Evolutionary conservation across 1,140 invertebrate genomes (phyloP).

Genomic region (Oncopeltus fasciatus): DNA sequence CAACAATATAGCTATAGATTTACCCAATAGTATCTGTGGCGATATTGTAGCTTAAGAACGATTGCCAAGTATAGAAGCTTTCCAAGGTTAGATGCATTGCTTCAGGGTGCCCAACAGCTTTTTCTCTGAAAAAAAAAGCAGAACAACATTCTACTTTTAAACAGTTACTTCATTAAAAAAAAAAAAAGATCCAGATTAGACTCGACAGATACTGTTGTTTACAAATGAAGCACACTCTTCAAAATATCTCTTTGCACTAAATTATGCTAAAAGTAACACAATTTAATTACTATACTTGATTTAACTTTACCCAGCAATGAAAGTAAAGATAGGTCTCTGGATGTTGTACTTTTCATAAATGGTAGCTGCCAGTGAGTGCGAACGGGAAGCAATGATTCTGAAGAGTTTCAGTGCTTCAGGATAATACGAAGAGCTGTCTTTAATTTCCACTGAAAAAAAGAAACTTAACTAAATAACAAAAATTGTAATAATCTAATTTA

Average conservation of each 20-base stretch:
- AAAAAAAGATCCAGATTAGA: no score
- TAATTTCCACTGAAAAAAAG: slow-evolving; percentile 14
- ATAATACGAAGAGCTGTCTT: slow-evolving; percentile 12
- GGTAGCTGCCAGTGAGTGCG: slow-evolving; percentile 28
- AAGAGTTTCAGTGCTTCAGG: slow-evolving; percentile 31
- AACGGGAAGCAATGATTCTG: slow-evolving; percentile 29
- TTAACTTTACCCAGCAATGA: slow-evolving; percentile 22
- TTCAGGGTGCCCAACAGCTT: slow-evolving; percentile 20
- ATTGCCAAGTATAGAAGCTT: slow-evolving; percentile 32
- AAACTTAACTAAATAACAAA: background rate
- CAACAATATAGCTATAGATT: no score
- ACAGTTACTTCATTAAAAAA: no score
- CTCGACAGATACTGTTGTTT: no score
- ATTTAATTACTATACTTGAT: no score
- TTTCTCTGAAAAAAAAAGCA: background rate
- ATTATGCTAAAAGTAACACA: no score
- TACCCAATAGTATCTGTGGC: slow-evolving; percentile 28
- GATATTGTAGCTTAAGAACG: slow-evolving; percentile 32
- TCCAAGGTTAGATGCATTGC: slow-evolving; percentile 29
- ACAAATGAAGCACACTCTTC: no score
- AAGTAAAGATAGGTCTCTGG: slow-evolving; percentile 23
- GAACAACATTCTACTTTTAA: no score
- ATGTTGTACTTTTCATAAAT: slow-evolving; percentile 26
- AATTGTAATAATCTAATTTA: no score
- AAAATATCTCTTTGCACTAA: no score